Evolutionary conservation across 2,888 invertebrate species (phyloP).

Genomic region (Nephrocerus scutellatus): DNA sequence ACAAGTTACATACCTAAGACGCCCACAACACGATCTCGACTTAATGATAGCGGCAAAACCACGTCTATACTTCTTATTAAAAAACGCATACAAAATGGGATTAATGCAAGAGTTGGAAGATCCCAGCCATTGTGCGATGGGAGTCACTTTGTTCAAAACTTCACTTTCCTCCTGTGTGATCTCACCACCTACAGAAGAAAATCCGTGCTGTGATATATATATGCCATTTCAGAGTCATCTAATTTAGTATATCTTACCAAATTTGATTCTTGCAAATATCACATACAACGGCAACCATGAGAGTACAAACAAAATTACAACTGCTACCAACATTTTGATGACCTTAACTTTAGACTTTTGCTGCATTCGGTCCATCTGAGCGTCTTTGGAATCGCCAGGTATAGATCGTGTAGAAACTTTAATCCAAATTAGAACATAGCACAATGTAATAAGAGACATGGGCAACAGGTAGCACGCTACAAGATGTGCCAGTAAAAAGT

Average conservation of each 20-base stretch:
- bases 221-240: neutral
- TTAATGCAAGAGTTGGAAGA: conserved; percentile 94
- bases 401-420: conserved; percentile 83
- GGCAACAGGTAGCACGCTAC: conserved; percentile 86
- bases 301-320: conserved; percentile 85
- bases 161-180: conserved; percentile 73
- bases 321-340: conserved; percentile 88
- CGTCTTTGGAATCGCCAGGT: conserved; percentile 85
- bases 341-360: conserved; percentile 93
- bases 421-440: conserved; percentile 88
- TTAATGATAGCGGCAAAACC: conserved; percentile 85
- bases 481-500: conserved; percentile 83
- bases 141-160: conserved; percentile 70
- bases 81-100: conserved; percentile 89
- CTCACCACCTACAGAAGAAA: conserved; percentile 30
- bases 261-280: conserved; percentile 79
- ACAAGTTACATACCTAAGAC: conserved; percentile 55
- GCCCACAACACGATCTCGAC: conserved; percentile 77
- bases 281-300: conserved; percentile 90
- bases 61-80: conserved; percentile 86
- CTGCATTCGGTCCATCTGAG: conserved; percentile 86
- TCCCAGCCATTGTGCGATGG: conserved; percentile 87
- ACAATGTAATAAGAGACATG: conserved; percentile 82
- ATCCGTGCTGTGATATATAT: too few relatives aligned
- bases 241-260: conserved; percentile 54